Conservation (phyloP, 2,888 invertebrate genomes). For the Lepidocyrtinus sp. region DNA sequence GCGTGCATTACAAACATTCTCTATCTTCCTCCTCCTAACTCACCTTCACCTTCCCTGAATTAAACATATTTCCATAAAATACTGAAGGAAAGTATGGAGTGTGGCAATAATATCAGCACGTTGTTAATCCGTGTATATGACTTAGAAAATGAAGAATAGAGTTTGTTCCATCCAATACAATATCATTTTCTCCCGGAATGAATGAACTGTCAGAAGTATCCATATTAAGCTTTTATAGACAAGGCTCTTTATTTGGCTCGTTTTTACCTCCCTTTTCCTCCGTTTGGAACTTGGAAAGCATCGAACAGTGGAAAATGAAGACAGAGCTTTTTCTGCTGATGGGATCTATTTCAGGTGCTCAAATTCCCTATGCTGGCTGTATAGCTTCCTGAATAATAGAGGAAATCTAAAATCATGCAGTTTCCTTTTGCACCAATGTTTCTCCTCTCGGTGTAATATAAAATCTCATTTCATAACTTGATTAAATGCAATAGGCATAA, state of each 20-base stretch:
- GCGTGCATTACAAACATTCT: not conserved
- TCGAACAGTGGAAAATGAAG: conserved; percentile 37
- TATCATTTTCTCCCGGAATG: too few relatives aligned
- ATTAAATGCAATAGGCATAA: too few relatives aligned
- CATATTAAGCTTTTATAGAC: conserved; percentile 30
- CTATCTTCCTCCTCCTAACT: too few relatives aligned
- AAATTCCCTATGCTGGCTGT: conserved; percentile 48
- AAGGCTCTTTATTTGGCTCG: too few relatives aligned
- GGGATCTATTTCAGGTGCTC: conserved; percentile 56
- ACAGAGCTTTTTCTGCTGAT: conserved; percentile 42
- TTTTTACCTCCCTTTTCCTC: too few relatives aligned
- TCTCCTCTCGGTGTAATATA: too few relatives aligned
- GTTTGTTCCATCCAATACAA: conserved; percentile 12
- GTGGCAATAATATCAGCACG: conserved; percentile 27
- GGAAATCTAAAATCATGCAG: conserved; percentile 13
- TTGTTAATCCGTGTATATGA: conserved; percentile 26
- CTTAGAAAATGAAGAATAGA: conserved; percentile 14
- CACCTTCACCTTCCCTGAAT: too few relatives aligned
- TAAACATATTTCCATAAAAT: conserved; percentile 27
- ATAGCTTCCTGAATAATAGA: conserved; percentile 41
- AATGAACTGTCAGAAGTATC: conserved; percentile 42
- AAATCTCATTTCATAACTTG: too few relatives aligned
- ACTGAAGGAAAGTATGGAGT: conserved; percentile 20
- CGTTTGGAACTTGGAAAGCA: too few relatives aligned
- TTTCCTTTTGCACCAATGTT: not conserved